A percentile compares a stretch with the other conserved stretches of the same genome.
phyloP scores from a whole-genome alignment of 64 coral and sea anemone genomes.

The Platygyra sinensis region DNA sequence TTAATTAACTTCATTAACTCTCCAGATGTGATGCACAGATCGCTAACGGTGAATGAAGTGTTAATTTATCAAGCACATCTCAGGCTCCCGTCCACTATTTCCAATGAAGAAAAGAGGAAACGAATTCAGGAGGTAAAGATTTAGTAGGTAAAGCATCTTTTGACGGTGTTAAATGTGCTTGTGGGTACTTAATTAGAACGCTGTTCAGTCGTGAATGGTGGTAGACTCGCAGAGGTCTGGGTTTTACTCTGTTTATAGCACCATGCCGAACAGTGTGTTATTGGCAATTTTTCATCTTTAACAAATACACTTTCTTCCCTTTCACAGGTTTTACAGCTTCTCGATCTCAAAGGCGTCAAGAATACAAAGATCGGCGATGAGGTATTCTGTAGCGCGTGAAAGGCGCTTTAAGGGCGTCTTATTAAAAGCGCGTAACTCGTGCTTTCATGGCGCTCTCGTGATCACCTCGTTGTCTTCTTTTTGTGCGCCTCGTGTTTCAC shows the following conservation, averaged over 20 bases:
- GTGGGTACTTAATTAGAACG: neutral
- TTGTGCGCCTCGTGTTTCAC: no score
- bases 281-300: neutral
- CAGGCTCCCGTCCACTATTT: constrained; percentile 47
- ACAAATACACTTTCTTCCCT: neutral
- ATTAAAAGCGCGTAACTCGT: no score
- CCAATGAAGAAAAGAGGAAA: constrained; percentile 3
- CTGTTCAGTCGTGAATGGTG: neutral
- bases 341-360: constrained; percentile 55
- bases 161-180: no score
- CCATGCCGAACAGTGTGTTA: no score
- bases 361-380: constrained; percentile 77
- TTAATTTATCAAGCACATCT: constrained; percentile 67
- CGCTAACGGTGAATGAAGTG: constrained; percentile 58
- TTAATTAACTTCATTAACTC: no score
- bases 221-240: no score
- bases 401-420: no score
- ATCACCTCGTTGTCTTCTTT: no score
- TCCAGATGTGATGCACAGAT: constrained; percentile 70
- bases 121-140: constrained; percentile 53
- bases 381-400: constrained; percentile 26
- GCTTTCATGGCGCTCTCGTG: no score
- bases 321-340: constrained; percentile 56
- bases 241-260: no score
- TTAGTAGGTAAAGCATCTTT: no score